A percentile compares a stretch with the other conserved stretches of the same genome.
Conservation (phyloP, 2,888 invertebrate species). For the Sminthurinus aureus region DNA sequence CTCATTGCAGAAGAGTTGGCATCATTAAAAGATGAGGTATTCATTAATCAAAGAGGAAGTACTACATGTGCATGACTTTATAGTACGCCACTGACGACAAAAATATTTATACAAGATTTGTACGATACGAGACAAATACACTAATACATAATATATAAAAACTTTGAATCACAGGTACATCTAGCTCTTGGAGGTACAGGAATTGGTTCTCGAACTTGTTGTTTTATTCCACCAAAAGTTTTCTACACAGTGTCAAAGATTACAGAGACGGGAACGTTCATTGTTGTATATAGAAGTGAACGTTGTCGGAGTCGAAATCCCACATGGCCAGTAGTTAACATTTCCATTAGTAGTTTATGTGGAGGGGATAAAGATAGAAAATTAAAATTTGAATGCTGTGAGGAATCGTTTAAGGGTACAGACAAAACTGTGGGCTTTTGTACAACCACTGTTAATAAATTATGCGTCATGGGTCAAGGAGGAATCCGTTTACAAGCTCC, state of each 20-base stretch:
- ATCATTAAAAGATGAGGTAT: slow-evolving; percentile 57
- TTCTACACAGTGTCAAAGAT: slow-evolving; percentile 62
- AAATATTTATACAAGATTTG: no score
- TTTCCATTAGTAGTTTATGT: slow-evolving; percentile 66
- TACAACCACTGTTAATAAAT: slow-evolving; percentile 64
- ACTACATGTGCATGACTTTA: not conserved
- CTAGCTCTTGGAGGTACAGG: slow-evolving; percentile 54
- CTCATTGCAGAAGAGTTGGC: slow-evolving; percentile 58
- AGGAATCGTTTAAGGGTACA: slow-evolving; percentile 64
- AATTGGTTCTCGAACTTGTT: slow-evolving; percentile 48
- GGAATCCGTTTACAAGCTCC: slow-evolving; percentile 46
- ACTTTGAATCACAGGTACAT: slow-evolving; percentile 41
- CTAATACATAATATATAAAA: no score
- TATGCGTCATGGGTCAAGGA: slow-evolving; percentile 60
- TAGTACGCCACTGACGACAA: no score
- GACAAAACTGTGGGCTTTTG: slow-evolving; percentile 65
- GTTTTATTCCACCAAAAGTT: slow-evolving; percentile 49
- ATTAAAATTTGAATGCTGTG: slow-evolving; percentile 66
- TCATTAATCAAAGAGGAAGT: not conserved
- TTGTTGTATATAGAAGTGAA: slow-evolving; percentile 66
- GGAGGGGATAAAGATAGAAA: slow-evolving; percentile 67
- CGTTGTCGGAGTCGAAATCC: slow-evolving; percentile 63
- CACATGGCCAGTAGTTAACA: slow-evolving; percentile 66
- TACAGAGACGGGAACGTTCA: slow-evolving; percentile 63
- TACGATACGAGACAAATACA: no score